Evolutionary conservation across 2,888 invertebrate genomes (phyloP).

Genomic region (Omphaloscelis lunosa): DNA sequence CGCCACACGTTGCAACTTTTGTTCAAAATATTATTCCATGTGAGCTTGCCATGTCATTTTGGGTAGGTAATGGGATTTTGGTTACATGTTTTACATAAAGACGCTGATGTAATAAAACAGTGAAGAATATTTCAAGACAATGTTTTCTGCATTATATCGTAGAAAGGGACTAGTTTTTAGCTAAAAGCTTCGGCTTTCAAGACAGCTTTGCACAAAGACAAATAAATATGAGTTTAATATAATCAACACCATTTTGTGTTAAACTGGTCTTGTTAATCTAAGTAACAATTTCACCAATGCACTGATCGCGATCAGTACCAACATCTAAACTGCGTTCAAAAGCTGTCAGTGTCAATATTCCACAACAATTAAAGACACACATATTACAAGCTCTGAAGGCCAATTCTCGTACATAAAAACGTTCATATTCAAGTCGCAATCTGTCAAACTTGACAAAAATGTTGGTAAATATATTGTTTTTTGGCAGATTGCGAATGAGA

Average conservation of each 20-base stretch:
- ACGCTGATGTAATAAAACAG: background rate
- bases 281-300: no score
- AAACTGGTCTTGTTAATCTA: background rate
- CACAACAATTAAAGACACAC: no score
- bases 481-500: no score
- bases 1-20: slow-evolving; percentile 51
- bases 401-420: no score
- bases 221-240: background rate
- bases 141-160: background rate
- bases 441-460: no score
- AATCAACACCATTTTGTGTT: background rate
- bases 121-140: background rate
- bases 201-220: background rate
- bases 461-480: no score
- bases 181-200: background rate
- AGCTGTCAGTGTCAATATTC: no score
- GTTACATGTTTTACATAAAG: slow-evolving; percentile 28
- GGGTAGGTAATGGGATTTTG: slow-evolving; percentile 38
- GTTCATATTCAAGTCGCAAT: no score
- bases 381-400: no score
- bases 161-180: background rate
- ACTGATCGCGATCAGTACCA: no score
- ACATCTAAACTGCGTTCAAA: no score
- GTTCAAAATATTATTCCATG: slow-evolving; percentile 48
- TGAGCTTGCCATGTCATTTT: slow-evolving; percentile 43